Evolutionary conservation across 2,797 vertebrate genomes (phyloP).

Genomic region (Brachyalestes nurse): DNA sequence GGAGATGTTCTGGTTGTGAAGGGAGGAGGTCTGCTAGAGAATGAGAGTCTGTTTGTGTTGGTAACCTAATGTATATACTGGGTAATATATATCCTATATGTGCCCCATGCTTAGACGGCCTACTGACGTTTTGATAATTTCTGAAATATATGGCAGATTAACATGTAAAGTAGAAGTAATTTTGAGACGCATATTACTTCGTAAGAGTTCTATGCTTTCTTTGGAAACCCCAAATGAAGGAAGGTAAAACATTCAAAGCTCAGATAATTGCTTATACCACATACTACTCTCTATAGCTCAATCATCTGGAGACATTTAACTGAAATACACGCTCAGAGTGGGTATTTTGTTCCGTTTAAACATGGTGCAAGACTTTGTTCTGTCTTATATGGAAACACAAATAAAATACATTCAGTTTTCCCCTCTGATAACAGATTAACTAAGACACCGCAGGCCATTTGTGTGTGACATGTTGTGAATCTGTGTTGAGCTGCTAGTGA

Average conservation of each 20-base stretch:
- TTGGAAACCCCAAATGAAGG: conserved; percentile 17
- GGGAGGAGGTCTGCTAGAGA: conserved; percentile 21
- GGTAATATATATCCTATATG: not conserved
- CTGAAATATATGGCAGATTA: conserved; percentile 14
- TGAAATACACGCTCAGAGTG: not conserved
- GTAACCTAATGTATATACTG: conserved; percentile 43
- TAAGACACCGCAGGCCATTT: no score
- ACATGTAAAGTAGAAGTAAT: not conserved
- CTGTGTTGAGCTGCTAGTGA: no score
- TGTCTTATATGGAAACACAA: no score
- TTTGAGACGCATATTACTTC: no score
- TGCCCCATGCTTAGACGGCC: conserved; percentile 41
- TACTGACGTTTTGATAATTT: conserved; percentile 37
- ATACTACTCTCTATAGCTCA: not conserved
- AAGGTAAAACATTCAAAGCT: not conserved
- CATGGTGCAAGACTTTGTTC: not conserved
- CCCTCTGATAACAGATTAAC: no score
- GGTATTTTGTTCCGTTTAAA: not conserved
- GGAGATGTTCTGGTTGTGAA: conserved; percentile 9
- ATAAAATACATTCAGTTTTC: no score
- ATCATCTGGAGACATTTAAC: not conserved
- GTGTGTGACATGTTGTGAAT: no score
- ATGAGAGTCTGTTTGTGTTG: conserved; percentile 39
- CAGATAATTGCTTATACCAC: no score
- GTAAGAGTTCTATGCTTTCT: not conserved